These are phyloP conservation scores for Neodiprion virginianus DNA, from an alignment of 1,140 invertebrate species.

Conservation along the genomic window DNA sequence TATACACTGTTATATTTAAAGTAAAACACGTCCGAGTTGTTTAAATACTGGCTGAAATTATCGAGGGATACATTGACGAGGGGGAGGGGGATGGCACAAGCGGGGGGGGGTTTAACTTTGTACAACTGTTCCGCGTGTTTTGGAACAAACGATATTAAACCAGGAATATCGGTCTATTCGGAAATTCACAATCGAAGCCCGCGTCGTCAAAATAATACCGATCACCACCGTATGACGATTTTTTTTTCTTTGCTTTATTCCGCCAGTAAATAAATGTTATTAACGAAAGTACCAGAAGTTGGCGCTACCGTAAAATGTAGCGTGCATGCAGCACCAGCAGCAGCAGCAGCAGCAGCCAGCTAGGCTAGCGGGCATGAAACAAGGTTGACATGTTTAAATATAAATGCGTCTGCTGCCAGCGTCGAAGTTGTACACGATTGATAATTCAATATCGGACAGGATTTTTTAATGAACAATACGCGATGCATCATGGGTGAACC, in stretches of 20 bases:
- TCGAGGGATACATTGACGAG: background rate
- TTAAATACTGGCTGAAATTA: background rate
- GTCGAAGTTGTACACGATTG: too few species aligned
- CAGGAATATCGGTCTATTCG: background rate
- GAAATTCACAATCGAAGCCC: too few species aligned
- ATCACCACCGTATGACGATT: background rate
- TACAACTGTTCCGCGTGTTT: too few species aligned
- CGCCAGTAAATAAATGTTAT: conserved; percentile 5
- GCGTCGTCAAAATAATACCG: too few species aligned
- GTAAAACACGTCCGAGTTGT: conserved; percentile 47
- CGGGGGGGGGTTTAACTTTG: too few species aligned
- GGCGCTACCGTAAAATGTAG: background rate
- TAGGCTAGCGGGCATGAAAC: background rate
- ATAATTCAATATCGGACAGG: too few species aligned
- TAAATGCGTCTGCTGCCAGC: background rate
- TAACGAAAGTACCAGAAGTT: conserved; percentile 4
- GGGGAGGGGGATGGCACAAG: too few species aligned
- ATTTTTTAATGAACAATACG: too few species aligned
- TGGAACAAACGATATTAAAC: background rate
- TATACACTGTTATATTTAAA: conserved; percentile 64
- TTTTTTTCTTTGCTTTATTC: background rate
- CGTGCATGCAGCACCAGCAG: background rate
- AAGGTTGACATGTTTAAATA: conserved; percentile 7
- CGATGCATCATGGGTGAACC: too few species aligned
- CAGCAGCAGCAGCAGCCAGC: too few species aligned